These are phyloP conservation scores for Tetramorium simillimum DNA, from an alignment of 1,140 invertebrate genomes.

Conservation along the genomic window DNA sequence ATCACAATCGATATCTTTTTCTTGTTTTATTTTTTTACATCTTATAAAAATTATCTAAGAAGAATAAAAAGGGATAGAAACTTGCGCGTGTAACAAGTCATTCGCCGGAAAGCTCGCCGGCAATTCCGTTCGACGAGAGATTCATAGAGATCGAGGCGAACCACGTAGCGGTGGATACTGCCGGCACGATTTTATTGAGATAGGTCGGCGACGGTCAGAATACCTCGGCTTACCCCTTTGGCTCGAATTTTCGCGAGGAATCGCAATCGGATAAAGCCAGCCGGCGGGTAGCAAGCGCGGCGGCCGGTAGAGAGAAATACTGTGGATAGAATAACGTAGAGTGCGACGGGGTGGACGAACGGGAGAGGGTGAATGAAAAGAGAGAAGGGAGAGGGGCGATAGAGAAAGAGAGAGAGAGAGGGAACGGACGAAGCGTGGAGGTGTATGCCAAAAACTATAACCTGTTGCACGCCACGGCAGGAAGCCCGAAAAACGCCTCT, in stretches of 20 bases:
- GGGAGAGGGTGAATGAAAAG: slow-evolving; percentile 46
- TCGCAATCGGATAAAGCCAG: slow-evolving; percentile 63
- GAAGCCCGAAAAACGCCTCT: slow-evolving; percentile 85
- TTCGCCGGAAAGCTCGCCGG: not conserved
- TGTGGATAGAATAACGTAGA: slow-evolving; percentile 69
- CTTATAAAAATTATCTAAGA: not conserved
- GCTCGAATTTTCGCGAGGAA: slow-evolving; percentile 56
- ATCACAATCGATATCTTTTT: not conserved
- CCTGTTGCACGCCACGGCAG: slow-evolving; percentile 83
- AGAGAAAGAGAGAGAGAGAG: slow-evolving; percentile 67
- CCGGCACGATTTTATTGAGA: slow-evolving; percentile 54
- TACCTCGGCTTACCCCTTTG: slow-evolving; percentile 61
- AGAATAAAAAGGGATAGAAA: not conserved
- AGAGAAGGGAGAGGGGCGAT: slow-evolving; percentile 65
- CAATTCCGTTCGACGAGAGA: slow-evolving; percentile 32
- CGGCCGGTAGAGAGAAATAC: slow-evolving; percentile 68
- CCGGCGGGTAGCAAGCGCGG: slow-evolving; percentile 33
- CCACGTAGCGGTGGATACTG: slow-evolving; percentile 42
- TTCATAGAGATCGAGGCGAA: slow-evolving; percentile 51
- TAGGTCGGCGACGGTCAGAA: slow-evolving; percentile 55
- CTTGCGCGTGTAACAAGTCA: not conserved
- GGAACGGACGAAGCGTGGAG: slow-evolving; percentile 74
- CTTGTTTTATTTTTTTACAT: not conserved
- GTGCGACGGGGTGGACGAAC: slow-evolving; percentile 55
- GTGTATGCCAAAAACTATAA: slow-evolving; percentile 86